Base-by-base conservation (phyloP, 2,113 vertebrate species). In the Ageneiosus marmoratus region DNA sequence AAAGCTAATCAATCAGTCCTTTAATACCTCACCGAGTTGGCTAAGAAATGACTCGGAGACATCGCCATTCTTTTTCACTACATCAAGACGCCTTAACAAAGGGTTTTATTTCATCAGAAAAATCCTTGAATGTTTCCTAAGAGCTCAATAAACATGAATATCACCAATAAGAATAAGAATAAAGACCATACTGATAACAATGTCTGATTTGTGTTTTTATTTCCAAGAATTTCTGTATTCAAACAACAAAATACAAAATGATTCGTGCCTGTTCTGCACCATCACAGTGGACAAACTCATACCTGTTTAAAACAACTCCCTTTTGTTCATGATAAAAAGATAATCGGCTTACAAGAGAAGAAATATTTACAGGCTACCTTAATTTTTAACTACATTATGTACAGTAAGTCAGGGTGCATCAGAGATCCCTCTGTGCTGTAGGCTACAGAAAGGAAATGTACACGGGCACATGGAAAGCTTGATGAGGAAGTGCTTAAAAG, bases 291-390 rank as follows among this genome's bases (percentile, higher is more conserved):
- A 77, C 37, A 0, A 77, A 78, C 86, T 87, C 82, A 85, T 75
- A 53, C 70, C 82, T 79, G 74, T 88, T 88, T 51, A 80, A 91
- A 89, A 90, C 84, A 89, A 89, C 84, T 87, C 92, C 91, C 88
- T 87, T 92, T 91, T 91, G 85, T 91, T 91, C 86, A 50, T 87
- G 88, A 88, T 77, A 91, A 85, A 46, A 72, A 82, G 20, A 56
- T 46, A 82, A 86, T 83, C 72, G 73, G 85, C 78, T 88, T 86
- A 32, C 84, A 84, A 86, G 29, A 75, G n/a, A 29, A 73, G 6
- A 50, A 48, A 76, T 89, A 89, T 89, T 86, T 89, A 89, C 88
- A 89, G n/a, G 78, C n/a, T 50, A 53, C 41, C 58, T 41, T 84
- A 4, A 46, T 51, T 24, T 82, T 81, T 79, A 80, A 46, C 76